Conservation (phyloP, 2,888 invertebrate genomes). For the Chrysolina americana region DNA sequence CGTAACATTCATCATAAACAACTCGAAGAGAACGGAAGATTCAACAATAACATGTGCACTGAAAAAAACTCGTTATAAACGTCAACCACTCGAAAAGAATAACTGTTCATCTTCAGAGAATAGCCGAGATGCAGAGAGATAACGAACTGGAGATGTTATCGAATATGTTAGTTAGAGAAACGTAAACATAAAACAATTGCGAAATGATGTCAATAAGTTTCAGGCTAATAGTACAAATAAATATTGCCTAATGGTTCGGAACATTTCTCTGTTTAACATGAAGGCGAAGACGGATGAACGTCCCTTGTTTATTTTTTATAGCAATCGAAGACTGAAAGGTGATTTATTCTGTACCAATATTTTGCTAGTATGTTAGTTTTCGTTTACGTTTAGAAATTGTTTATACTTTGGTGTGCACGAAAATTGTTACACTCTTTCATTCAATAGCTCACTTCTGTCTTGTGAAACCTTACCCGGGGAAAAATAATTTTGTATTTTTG, state of each 20-base stretch:
- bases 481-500: too few species aligned
- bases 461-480: too few species aligned
- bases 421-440: too few species aligned
- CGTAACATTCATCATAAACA: constrained; percentile 10
- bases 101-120: constrained; percentile 14
- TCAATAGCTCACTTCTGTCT: too few species aligned
- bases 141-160: constrained; percentile 9
- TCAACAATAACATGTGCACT: constrained; percentile 13
- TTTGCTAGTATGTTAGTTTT: neutral
- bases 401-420: too few species aligned
- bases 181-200: constrained; percentile 15
- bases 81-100: constrained; percentile 6
- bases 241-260: constrained; percentile 6
- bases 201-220: constrained; percentile 1
- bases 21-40: constrained; percentile 12
- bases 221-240: constrained; percentile 8
- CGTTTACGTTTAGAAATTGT: too few species aligned
- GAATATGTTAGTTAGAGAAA: constrained; percentile 6
- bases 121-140: neutral
- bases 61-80: constrained; percentile 9
- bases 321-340: neutral
- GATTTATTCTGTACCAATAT: neutral
- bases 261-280: neutral
- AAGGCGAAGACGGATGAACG: neutral
- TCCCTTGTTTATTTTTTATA: neutral